phyloP scores from a whole-genome alignment of 2,113 vertebrate genomes.

The Ciconia stormi region DNA sequence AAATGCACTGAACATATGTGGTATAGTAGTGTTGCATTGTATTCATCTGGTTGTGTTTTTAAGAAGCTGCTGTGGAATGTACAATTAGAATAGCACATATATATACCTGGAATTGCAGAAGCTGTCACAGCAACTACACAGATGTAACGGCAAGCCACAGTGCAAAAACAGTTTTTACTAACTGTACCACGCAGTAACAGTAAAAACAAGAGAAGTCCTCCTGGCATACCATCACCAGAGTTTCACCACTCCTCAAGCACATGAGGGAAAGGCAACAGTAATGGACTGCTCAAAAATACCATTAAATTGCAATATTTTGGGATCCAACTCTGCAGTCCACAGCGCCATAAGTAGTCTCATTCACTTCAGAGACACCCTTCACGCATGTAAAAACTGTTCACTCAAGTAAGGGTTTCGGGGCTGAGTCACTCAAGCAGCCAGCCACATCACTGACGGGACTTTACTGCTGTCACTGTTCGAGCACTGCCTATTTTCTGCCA shows the following conservation, averaged over 20 bases:
- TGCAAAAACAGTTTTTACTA: neutral
- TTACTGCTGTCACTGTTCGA: neutral
- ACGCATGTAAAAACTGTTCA: neutral
- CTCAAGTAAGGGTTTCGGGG: neutral
- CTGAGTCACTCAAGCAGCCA: neutral
- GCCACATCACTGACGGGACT: neutral
- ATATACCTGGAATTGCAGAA: neutral
- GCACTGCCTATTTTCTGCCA: neutral
- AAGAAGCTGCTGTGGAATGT: neutral
- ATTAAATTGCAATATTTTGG: neutral
- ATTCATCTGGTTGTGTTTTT: neutral
- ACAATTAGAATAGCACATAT: neutral
- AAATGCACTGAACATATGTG: neutral
- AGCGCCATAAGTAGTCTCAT: neutral
- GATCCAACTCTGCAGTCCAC: neutral
- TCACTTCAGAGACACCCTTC: neutral
- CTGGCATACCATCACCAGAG: neutral
- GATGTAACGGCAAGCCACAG: neutral
- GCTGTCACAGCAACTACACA: conserved; percentile 23
- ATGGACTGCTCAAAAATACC: neutral
- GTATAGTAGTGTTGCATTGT: neutral
- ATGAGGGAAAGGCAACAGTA: neutral
- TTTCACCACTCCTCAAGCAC: neutral
- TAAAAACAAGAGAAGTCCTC: neutral
- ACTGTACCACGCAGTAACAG: neutral